phyloP scores from a whole-genome alignment of 2,797 vertebrate genomes.

The Chelon auratus region DNA sequence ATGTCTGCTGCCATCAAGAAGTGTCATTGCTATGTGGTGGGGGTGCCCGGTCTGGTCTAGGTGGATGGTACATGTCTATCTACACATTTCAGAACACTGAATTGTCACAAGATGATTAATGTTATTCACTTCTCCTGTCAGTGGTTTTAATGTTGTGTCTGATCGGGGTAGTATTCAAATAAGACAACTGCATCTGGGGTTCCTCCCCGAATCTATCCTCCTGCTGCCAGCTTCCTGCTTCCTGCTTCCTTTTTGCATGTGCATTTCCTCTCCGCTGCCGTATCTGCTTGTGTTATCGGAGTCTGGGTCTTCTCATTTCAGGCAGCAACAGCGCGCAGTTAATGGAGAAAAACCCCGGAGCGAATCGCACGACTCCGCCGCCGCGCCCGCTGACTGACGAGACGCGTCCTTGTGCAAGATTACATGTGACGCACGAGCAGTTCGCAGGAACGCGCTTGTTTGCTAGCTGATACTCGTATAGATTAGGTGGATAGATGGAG shows the following conservation, averaged over 20 bases:
- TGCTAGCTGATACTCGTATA: slow-evolving; percentile 12
- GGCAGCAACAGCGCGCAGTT: slow-evolving; percentile 33
- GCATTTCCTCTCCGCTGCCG: slow-evolving; percentile 20
- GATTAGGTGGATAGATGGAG: slow-evolving; percentile 25
- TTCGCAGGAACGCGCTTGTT: slow-evolving; percentile 31
- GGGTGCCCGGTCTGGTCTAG: too few relatives aligned
- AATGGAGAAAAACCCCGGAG: slow-evolving; percentile 14
- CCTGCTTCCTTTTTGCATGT: slow-evolving; percentile 41
- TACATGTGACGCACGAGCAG: slow-evolving; percentile 53
- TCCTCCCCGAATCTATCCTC: slow-evolving; percentile 20
- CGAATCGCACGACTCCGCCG: slow-evolving; percentile 24
- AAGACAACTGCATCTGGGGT: slow-evolving; percentile 17
- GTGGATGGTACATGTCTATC: too few relatives aligned
- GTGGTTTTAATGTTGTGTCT: neutral
- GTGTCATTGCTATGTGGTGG: too few relatives aligned
- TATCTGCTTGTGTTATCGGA: slow-evolving; percentile 44
- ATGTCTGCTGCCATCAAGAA: too few relatives aligned
- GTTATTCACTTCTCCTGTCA: too few relatives aligned
- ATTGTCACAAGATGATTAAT: too few relatives aligned
- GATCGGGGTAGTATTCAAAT: neutral
- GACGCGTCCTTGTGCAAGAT: slow-evolving; percentile 42
- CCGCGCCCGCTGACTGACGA: slow-evolving; percentile 29
- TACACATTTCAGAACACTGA: too few relatives aligned
- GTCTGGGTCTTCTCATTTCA: slow-evolving; percentile 45
- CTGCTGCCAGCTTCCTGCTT: slow-evolving; percentile 33